Percentiles rank a stretch among this genome's conserved stretches.
Conservation (phyloP, 2,888 invertebrate species). For the Cataglyphis rosenhaueri region DNA sequence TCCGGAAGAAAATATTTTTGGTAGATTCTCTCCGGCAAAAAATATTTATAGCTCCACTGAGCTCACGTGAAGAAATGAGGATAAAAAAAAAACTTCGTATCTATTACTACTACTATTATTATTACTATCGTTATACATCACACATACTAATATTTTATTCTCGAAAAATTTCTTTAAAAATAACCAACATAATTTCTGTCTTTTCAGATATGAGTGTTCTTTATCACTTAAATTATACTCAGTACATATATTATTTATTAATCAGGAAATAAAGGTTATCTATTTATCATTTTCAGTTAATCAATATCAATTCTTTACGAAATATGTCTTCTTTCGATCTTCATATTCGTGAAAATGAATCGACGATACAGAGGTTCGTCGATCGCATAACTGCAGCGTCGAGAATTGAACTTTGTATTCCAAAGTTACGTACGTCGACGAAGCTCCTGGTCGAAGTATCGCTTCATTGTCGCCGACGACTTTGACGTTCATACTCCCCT, state of each 20-base stretch:
- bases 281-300: not conserved
- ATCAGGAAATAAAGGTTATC: not conserved
- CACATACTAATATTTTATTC: not conserved
- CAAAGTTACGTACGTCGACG: conserved; percentile 16
- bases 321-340: conserved; percentile 25
- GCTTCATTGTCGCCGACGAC: conserved; percentile 52
- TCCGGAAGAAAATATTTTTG: conserved; percentile 7
- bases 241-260: not conserved
- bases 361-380: conserved; percentile 10
- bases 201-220: not conserved
- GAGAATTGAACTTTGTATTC: conserved; percentile 10
- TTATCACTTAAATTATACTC: not conserved
- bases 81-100: not conserved
- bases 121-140: not conserved
- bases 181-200: not conserved
- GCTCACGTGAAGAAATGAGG: not conserved
- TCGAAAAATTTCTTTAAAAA: not conserved
- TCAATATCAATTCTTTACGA: not conserved
- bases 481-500: conserved; percentile 47
- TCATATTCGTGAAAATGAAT: conserved; percentile 22
- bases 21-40: not conserved
- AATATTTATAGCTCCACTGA: not conserved
- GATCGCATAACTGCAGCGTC: conserved; percentile 20
- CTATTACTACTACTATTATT: not conserved
- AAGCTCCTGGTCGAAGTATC: conserved; percentile 17